Evolutionary conservation across 2,888 invertebrate genomes (phyloP).

Genomic region (Rhamphomyia laevipes): DNA sequence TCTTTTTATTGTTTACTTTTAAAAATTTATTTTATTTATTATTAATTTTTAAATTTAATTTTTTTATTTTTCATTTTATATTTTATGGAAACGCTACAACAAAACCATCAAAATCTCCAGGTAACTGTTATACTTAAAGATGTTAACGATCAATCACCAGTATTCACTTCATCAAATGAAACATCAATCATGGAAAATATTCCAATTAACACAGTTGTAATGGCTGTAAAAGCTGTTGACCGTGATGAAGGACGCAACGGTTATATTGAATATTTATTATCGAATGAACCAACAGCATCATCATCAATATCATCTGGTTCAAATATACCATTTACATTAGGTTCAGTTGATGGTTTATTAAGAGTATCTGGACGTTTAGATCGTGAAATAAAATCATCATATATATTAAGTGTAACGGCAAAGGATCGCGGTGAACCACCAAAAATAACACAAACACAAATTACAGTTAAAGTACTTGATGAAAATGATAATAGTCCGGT

Average conservation of each 20-base stretch:
- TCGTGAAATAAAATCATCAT: conserved; percentile 64
- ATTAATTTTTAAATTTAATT: too few relatives aligned
- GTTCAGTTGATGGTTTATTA: conserved; percentile 76
- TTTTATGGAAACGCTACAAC: too few relatives aligned
- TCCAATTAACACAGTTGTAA: conserved; percentile 72
- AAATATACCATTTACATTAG: conserved; percentile 62
- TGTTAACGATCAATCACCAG: conserved; percentile 84
- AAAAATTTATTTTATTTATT: too few relatives aligned
- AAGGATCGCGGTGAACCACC: conserved; percentile 80
- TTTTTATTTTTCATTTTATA: too few relatives aligned
- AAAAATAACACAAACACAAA: conserved; percentile 52
- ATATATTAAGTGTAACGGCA: conserved; percentile 67
- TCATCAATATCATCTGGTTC: conserved; percentile 2
- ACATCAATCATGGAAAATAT: conserved; percentile 76
- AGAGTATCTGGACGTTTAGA: conserved; percentile 78
- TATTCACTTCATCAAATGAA: conserved; percentile 67
- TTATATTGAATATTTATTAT: conserved; percentile 75
- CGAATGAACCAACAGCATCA: conserved; percentile 42
- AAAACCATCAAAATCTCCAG: too few relatives aligned
- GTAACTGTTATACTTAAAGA: conserved; percentile 79
- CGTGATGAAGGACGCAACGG: conserved; percentile 86
- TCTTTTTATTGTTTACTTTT: too few relatives aligned
- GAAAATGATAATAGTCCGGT: conserved; percentile 85
- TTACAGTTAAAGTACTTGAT: conserved; percentile 66
- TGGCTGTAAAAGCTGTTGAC: conserved; percentile 80